These are phyloP conservation scores for Poeciliopsis retropinna DNA, from an alignment of 2,113 vertebrate species.

Conservation along the genomic window DNA sequence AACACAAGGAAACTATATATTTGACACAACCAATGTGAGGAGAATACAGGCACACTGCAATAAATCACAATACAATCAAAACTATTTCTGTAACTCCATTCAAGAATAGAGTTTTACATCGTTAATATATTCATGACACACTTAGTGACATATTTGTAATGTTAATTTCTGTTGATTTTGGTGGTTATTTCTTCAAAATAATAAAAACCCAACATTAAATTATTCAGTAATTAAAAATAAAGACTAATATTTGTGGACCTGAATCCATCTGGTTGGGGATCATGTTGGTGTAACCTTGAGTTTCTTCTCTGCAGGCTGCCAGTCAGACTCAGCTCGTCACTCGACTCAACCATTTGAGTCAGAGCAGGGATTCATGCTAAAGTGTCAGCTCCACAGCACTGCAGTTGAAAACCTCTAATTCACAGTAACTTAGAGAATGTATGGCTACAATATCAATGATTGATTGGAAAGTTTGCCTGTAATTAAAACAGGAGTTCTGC, in stretches of 20 bases:
- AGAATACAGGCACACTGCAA: neutral
- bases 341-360: too few species aligned
- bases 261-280: neutral
- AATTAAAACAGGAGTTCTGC: neutral
- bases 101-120: too few species aligned
- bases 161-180: neutral
- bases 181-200: neutral
- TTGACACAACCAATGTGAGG: constrained; percentile 11
- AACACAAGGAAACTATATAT: neutral
- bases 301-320: too few species aligned
- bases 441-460: too few species aligned
- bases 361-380: too few species aligned
- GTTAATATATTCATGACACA: too few species aligned
- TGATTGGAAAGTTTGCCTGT: too few species aligned
- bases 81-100: too few species aligned
- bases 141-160: neutral
- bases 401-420: too few species aligned
- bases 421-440: too few species aligned
- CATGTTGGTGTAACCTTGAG: neutral
- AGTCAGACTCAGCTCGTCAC: too few species aligned
- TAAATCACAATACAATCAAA: neutral
- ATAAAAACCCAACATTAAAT: neutral
- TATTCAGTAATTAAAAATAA: neutral
- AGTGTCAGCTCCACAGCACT: too few species aligned
- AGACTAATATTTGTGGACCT: neutral